A percentile compares a stretch with the other conserved stretches of the same genome.
phyloP scores from a whole-genome alignment of 2,888 invertebrate species.

The Colletes collaris region DNA sequence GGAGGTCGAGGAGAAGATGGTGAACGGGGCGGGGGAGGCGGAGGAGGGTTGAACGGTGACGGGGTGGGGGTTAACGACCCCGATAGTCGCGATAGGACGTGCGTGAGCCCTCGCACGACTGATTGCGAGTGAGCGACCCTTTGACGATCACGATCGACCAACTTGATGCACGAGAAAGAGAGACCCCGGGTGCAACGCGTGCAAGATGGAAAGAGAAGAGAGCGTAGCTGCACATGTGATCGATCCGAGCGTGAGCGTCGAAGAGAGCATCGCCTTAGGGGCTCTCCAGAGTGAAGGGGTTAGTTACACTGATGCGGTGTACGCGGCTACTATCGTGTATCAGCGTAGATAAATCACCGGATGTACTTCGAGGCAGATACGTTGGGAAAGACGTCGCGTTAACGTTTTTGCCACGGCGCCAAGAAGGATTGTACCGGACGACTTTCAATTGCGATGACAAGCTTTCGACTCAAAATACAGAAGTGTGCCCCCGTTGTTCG shows the following conservation, averaged over 20 bases:
- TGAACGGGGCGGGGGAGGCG: constrained; percentile 8
- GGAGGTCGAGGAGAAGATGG: constrained; percentile 26
- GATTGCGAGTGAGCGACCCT: constrained; percentile 76
- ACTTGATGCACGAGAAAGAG: constrained; percentile 65
- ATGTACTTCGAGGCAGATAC: constrained; percentile 63
- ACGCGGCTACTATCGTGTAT: constrained; percentile 71
- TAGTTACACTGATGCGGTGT: constrained; percentile 67
- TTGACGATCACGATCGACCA: constrained; percentile 76
- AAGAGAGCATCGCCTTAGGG: constrained; percentile 74
- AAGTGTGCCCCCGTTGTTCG: no score
- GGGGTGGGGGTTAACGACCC: constrained; percentile 73
- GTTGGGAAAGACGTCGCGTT: constrained; percentile 65
- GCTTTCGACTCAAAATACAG: no score
- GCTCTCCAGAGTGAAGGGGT: constrained; percentile 69
- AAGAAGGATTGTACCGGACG: constrained; percentile 7
- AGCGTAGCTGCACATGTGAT: constrained; percentile 64
- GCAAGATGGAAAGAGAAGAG: constrained; percentile 39
- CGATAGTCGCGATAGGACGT: constrained; percentile 74
- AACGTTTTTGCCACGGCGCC: constrained; percentile 56
- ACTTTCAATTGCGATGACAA: constrained; percentile 8
- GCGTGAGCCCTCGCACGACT: constrained; percentile 76
- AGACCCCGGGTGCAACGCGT: constrained; percentile 28
- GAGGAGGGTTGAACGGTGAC: constrained; percentile 19
- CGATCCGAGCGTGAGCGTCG: constrained; percentile 71
- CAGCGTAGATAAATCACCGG: constrained; percentile 71